phyloP scores from a whole-genome alignment of 1,140 invertebrate genomes.

The Calycopis cecrops region DNA sequence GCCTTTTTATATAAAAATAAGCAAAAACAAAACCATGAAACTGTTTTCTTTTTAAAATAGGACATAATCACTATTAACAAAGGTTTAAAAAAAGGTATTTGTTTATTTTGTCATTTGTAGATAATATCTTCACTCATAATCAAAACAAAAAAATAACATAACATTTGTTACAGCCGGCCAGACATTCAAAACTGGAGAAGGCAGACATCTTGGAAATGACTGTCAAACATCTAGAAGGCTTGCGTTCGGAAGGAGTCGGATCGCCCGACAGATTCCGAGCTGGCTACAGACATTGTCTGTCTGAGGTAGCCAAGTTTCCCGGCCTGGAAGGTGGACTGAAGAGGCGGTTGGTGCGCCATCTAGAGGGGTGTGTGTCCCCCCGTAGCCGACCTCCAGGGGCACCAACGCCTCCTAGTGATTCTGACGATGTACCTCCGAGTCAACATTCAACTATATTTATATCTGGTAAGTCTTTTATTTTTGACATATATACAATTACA shows the following conservation, averaged over 20 bases:
- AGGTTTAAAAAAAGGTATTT: too few species aligned
- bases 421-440: conserved; percentile 67
- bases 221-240: conserved; percentile 91
- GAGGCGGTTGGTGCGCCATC: conserved; percentile 82
- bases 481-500: too few species aligned
- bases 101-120: too few species aligned
- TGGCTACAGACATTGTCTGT: conserved; percentile 91
- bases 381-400: conserved; percentile 63
- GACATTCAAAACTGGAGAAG: conserved; percentile 96
- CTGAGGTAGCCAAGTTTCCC: conserved; percentile 87
- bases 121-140: too few species aligned
- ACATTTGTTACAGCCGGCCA: conserved; percentile 82
- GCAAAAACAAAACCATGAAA: too few species aligned
- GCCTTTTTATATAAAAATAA: too few species aligned
- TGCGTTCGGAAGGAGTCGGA: conserved; percentile 87
- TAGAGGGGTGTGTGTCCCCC: conserved; percentile 80
- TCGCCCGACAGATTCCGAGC: conserved; percentile 90
- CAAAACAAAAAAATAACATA: too few species aligned
- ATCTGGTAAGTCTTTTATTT: conserved; percentile 51
- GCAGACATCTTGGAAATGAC: conserved; percentile 98
- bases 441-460: conserved; percentile 66
- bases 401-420: conserved; percentile 78
- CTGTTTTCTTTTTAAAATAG: too few species aligned
- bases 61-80: too few species aligned
- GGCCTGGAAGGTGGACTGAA: conserved; percentile 82